These are phyloP conservation scores for Eutrigla gurnardus DNA, from an alignment of 2,797 vertebrate species.

Conservation along the genomic window DNA sequence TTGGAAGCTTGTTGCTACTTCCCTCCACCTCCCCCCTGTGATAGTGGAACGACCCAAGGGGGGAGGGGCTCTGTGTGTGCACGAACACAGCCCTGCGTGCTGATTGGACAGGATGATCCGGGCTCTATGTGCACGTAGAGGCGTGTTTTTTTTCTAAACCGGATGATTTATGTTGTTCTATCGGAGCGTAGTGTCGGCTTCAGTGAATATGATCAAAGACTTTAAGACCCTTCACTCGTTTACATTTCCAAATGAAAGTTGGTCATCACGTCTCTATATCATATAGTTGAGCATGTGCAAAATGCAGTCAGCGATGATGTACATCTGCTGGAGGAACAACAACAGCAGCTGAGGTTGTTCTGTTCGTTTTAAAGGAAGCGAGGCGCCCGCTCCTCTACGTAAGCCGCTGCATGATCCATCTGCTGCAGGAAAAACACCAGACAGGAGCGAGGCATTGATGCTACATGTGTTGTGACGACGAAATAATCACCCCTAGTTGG, in stretches of 20 bases:
- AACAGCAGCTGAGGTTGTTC: conserved; percentile 21
- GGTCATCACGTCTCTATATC: background rate
- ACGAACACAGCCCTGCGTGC: too few relatives aligned
- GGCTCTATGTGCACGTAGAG: too few relatives aligned
- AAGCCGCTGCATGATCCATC: conserved; percentile 41
- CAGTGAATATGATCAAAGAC: too few relatives aligned
- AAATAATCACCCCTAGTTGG: conserved; percentile 21
- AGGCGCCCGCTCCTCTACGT: background rate
- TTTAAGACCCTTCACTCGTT: too few relatives aligned
- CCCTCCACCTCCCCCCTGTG: too few relatives aligned
- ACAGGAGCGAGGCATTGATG: conserved; percentile 25
- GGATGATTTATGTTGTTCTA: too few relatives aligned
- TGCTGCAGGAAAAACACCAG: conserved; percentile 26
- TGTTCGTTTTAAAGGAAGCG: conserved; percentile 18
- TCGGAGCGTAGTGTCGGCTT: too few relatives aligned
- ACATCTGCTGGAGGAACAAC: conserved; percentile 19
- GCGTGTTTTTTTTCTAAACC: too few relatives aligned
- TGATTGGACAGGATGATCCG: too few relatives aligned
- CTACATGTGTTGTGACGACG: conserved; percentile 20
- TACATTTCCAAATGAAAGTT: background rate
- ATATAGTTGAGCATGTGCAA: background rate
- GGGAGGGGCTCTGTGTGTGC: too few relatives aligned
- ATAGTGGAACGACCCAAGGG: too few relatives aligned
- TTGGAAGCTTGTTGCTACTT: too few relatives aligned
- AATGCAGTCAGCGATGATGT: background rate